Conservation (phyloP, 2,888 invertebrate genomes). For the Polia nebulosa region DNA sequence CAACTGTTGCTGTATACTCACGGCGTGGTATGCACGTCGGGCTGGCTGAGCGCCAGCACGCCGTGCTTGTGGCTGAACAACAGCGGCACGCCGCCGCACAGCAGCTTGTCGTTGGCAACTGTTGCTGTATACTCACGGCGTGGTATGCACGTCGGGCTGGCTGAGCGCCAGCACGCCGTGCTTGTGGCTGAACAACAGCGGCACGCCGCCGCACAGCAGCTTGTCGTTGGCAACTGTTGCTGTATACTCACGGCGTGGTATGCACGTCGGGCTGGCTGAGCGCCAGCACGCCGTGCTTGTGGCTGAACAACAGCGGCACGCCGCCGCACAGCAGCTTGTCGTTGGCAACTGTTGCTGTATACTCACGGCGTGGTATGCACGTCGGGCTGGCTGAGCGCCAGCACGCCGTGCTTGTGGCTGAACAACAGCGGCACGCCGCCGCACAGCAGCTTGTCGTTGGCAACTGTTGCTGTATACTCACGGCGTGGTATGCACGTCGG, state of each 20-base stretch:
- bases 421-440: conserved; percentile 77
- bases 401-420: conserved; percentile 81
- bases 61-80: conserved; percentile 82
- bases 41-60: conserved; percentile 74
- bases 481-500: conserved; percentile 61
- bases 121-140: conserved; percentile 68
- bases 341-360: too few species aligned
- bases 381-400: conserved; percentile 70
- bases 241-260: conserved; percentile 65
- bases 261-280: conserved; percentile 64
- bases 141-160: conserved; percentile 50
- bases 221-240: too few species aligned
- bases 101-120: too few species aligned
- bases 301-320: conserved; percentile 78
- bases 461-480: too few species aligned
- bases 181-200: conserved; percentile 79
- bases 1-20: too few species aligned
- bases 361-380: conserved; percentile 67
- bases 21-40: conserved; percentile 61
- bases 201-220: conserved; percentile 86
- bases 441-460: too few species aligned
- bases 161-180: conserved; percentile 82
- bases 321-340: conserved; percentile 90
- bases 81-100: conserved; percentile 86
- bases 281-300: conserved; percentile 81